Evolutionary conservation across 2,113 vertebrate genomes (phyloP), one percentile per base, ranked within the genome.

Genomic region (Lycaon pictus): DNA sequence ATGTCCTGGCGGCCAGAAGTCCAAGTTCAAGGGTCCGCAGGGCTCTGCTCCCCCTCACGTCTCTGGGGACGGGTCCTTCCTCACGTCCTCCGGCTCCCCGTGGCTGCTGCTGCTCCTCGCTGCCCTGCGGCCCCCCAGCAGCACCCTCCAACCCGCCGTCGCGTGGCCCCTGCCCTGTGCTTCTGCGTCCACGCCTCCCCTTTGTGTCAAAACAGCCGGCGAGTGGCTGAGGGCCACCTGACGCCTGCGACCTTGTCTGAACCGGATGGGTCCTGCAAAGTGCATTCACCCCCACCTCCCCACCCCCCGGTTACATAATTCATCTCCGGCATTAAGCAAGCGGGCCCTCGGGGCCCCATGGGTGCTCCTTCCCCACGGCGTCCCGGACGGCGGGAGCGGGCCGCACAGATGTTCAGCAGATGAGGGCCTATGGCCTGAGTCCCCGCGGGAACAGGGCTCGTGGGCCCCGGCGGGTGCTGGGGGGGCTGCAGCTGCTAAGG

Each of bases 401-500:
- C 55, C 37, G 13, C 43, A 3, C 5, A 0, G 32, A 4, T 20
- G 4, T 56, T 13, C 3, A 11, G 72, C 62, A 0, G 7, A 9
- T 9, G 5, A 77, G 37, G 8, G n/a, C 43, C 19, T 27, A 2
- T 1, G 29, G 93, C 27, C 85, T 5, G 63, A 48, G 63, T 23
- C 35, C 37, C 29, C 9, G 48, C 69, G 43, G 74, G 74, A 19
- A 35, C 55, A 9, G 8, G 5, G 60, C n/a, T 6, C 19, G 0
- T 71, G 19, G 22, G 71, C 16, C 58, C 6, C 11, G 11, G 62
- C 13, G 56, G 43, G 16, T 7, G 25, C 84, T 85, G 5, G 74
- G 74, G 93, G 96, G 37, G 55, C 32, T 89, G 96, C 83, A 84
- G 97, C 90, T 94, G 83, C 93, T 72, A 11, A 67, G 90, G 63